Evolutionary conservation across 2,797 vertebrate species (phyloP), one percentile per base, ranked within the genome.

Genomic region (Sebastes taczanowskii): DNA sequence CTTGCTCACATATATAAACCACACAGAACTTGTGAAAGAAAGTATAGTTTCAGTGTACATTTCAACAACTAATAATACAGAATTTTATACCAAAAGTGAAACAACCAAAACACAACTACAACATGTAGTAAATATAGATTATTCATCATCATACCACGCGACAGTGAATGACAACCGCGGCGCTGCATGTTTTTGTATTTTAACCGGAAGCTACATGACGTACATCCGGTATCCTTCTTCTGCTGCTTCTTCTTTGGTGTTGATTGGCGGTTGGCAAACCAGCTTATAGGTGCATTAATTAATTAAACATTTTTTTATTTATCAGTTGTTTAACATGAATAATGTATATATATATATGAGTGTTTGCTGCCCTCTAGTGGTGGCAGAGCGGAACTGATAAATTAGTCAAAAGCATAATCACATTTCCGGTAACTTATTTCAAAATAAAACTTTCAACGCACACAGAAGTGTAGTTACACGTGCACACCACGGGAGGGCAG

Each of bases 171-270:
- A 84, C 78, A 83, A 74, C 70, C 5, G 74, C 83, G 67, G 74
- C 88, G 91, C 87, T 90, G 87, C 90, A 92, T 92, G 20, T 5
- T 92, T 92, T 95, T 78, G 88, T 93, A 93, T 85, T 91, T 83
- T 18, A 77, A 65, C 81, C 90, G 94, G 93, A 93, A 89, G 74
- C 7, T 14, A 2, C 1, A 3, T 0, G 0, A 1, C 52, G 4
- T 2, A 81, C 34, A 87, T 92, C 93, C 88, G 56, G 61, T 38
- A 3, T 0, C 62, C n/a, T 38, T 35, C 34, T 35, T 38, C 35
- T 38, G 4, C 35, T 0, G 0, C 35, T 38, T 13, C 34, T 35
- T 35, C 35, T 38, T 0, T 38, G 35, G 35, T 38, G 35, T 38
- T 38, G 11, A 38, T 38, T 38, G 11, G 35, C 11, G 11, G 35